Percentiles rank a stretch among this genome's conserved stretches.
Evolutionary conservation across 2,888 invertebrate species (phyloP).

Genomic region (Hermodice carunculata): DNA sequence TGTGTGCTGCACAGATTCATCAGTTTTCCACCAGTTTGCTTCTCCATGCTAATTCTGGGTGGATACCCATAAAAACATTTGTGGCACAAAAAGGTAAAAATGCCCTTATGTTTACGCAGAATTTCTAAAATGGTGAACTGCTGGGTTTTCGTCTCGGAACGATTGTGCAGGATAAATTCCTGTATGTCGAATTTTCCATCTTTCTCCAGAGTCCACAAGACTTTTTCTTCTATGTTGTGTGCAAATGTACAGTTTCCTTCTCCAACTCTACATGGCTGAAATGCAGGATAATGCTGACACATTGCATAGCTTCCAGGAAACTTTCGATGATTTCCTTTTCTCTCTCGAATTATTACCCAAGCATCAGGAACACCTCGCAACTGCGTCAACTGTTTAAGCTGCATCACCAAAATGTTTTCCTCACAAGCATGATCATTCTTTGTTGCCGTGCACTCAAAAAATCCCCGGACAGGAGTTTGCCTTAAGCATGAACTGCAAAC

Average conservation of each 20-base stretch:
- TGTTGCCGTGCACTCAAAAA: conserved; percentile 29
- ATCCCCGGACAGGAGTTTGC: no score
- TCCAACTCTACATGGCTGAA: conserved; percentile 44
- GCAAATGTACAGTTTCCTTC: conserved; percentile 14
- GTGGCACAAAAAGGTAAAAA: conserved; percentile 57
- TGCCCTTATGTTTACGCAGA: conserved; percentile 51
- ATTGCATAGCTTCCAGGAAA: conserved; percentile 56
- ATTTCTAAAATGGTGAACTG: conserved; percentile 49
- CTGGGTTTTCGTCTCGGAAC: conserved; percentile 12
- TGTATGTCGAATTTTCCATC: conserved; percentile 55
- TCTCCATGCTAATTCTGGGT: conserved; percentile 41
- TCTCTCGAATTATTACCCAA: conserved; percentile 55
- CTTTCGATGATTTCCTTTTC: conserved; percentile 52
- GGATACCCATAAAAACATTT: conserved; percentile 53
- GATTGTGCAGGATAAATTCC: conserved; percentile 58
- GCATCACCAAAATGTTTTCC: conserved; percentile 54
- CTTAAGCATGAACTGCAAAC: conserved; percentile 51
- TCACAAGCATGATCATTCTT: conserved; percentile 48
- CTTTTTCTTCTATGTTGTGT: conserved; percentile 13
- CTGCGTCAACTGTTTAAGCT: conserved; percentile 21
- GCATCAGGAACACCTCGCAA: no score
- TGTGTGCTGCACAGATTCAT: conserved; percentile 37
- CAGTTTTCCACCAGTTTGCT: conserved; percentile 25
- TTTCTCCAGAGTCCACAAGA: conserved; percentile 59
- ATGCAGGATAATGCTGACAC: conserved; percentile 49